These are phyloP conservation scores for Verasper variegatus DNA, from an alignment of 2,113 vertebrate species.

Conservation along the genomic window DNA sequence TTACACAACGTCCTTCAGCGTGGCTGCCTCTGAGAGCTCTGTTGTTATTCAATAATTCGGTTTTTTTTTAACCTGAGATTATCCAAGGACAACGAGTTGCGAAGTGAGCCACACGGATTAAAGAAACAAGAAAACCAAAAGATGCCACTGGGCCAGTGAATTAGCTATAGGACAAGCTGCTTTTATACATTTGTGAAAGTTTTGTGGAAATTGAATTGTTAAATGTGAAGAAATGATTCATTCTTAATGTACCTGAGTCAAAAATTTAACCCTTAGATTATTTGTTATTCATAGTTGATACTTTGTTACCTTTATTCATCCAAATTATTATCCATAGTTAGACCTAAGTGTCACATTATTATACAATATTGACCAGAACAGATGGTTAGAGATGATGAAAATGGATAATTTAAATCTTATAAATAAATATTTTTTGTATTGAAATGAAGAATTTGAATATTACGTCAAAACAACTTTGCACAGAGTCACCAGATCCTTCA, in stretches of 20 bases:
- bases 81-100: constrained; percentile 46
- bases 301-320: background rate
- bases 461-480: too few species aligned
- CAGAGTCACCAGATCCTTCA: too few species aligned
- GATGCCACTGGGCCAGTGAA: constrained; percentile 33
- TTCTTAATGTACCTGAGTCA: constrained; percentile 1
- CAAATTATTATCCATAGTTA: background rate
- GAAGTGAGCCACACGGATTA: constrained; percentile 9
- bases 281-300: background rate
- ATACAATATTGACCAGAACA: background rate
- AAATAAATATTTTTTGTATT: too few species aligned
- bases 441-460: too few species aligned
- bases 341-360: background rate
- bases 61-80: constrained; percentile 45
- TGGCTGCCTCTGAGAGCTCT: constrained; percentile 33
- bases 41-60: constrained; percentile 30
- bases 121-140: constrained; percentile 30
- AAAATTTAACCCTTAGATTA: background rate
- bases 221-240: constrained; percentile 10
- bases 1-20: constrained; percentile 57
- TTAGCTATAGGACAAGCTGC: constrained; percentile 48
- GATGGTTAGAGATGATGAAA: background rate
- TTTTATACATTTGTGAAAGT: constrained; percentile 35
- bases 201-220: background rate
- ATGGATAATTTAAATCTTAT: background rate